Evolutionary conservation across 2,888 invertebrate species (phyloP), one percentile per base, ranked within the genome.

Genomic region (Cheilosia pagana): DNA sequence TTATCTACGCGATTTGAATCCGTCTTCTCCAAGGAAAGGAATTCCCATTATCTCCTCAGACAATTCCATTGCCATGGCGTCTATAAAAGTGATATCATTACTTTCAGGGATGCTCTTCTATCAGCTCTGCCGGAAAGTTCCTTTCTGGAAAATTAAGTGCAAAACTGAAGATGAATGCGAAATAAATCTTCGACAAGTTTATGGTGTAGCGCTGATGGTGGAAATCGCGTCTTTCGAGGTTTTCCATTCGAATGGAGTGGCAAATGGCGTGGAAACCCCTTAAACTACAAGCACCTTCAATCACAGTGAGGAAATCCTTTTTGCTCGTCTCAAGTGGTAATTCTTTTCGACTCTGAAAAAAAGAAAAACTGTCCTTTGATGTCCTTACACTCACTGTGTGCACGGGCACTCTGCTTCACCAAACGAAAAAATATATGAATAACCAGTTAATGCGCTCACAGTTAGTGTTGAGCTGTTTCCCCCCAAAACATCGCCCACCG

Each of bases 31-130:
- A 12, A 43, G 25, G 31, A 35, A 52, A 63, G 74, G 70, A 74
- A 79, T 83, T 78, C 83, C 79, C 74, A 79, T 79, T 83, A 79
- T 70, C 79, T 75, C 43, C 43, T 67, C 57, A 83, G 83, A 83
- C 79, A 74, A 74, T 68, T 78, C 72, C 68, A 62, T 45, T 67
- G 39, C 60, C 31, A 50, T 25, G 45, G 59, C 72, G 41, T 43
- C 52, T 76, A 63, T 60, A 60, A 41, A 70, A 83, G 63, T 74
- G 68, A 70, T 75, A 70, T 83, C 83, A 79, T 79, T 79, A 70
- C 74, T 68, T 63, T 21, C 55, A 57, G 52, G 43, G 65, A 67
- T 67, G 72, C 62, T 77, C 62, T 57, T 71, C 21, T 68, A 25
- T 53, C 50, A 45, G 25, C 48, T 31, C 23, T 43, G 39, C 14